A percentile compares a stretch with the other conserved stretches of the same genome.
These are phyloP conservation scores for Thalassophryne amazonica DNA, from an alignment of 2,797 vertebrate genomes.

Conservation along the genomic window DNA sequence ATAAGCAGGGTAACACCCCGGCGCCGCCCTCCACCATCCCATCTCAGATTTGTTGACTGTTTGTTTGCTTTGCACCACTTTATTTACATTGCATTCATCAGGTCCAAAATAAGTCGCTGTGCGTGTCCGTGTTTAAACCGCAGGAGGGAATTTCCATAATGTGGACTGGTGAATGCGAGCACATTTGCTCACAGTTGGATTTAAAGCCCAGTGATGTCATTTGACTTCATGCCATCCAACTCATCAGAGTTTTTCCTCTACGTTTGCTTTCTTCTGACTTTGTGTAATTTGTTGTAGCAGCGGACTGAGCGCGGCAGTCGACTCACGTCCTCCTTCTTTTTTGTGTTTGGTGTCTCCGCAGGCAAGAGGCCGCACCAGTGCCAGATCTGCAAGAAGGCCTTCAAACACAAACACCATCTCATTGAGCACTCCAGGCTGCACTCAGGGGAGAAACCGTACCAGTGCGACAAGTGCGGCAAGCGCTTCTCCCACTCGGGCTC, in stretches of 20 bases:
- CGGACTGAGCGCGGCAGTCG: background rate
- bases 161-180: conserved; percentile 53
- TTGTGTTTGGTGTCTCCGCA: conserved; percentile 74
- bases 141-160: conserved; percentile 72
- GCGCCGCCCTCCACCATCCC: conserved; percentile 10
- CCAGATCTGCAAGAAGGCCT: conserved; percentile 99
- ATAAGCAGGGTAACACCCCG: conserved; percentile 50
- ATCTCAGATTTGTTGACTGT: conserved; percentile 60
- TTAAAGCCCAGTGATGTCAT: conserved; percentile 49
- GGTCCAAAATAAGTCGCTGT: conserved; percentile 62
- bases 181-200: conserved; percentile 55
- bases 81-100: conserved; percentile 67
- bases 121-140: conserved; percentile 60
- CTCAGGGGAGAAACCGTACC: conserved; percentile 98
- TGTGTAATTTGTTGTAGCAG: conserved; percentile 54
- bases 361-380: conserved; percentile 98
- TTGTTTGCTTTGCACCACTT: conserved; percentile 63
- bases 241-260: conserved; percentile 50
- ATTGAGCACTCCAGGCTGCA: conserved; percentile 98
- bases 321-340: conserved; percentile 26
- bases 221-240: conserved; percentile 51
- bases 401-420: conserved; percentile 99
- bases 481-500: conserved; percentile 98
- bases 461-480: conserved; percentile 98
- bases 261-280: conserved; percentile 49